Evolutionary conservation across 2,113 vertebrate species (phyloP).

Genomic region (Gymnobelideus leadbeateri): DNA sequence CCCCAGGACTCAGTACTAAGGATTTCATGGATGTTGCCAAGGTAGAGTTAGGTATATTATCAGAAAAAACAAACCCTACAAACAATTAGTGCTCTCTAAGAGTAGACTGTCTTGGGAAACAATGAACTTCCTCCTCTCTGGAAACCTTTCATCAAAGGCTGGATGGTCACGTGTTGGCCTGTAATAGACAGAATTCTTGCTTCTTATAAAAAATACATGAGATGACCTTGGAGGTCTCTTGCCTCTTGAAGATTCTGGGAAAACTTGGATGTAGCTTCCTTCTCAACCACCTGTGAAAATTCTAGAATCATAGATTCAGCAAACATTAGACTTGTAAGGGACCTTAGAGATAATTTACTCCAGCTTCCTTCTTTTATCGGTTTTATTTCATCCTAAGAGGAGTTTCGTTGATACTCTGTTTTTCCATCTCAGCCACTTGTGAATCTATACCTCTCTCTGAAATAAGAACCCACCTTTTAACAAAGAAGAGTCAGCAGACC

Average conservation of each 20-base stretch:
- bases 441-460: neutral
- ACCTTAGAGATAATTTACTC: neutral
- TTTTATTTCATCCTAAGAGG: neutral
- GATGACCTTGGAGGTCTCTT: neutral
- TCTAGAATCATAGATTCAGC: neutral
- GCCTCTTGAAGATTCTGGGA: neutral
- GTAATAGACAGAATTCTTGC: neutral
- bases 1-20: neutral
- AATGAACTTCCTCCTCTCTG: neutral
- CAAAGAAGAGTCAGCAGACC: neutral
- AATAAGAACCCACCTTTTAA: neutral
- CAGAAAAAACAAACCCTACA: neutral
- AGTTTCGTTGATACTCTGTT: neutral
- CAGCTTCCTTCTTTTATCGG: neutral
- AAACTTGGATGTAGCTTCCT: neutral
- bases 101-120: neutral
- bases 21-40: neutral
- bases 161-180: neutral
- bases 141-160: neutral
- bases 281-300: neutral
- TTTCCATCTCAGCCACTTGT: neutral
- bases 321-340: too few relatives aligned
- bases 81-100: neutral
- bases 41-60: neutral
- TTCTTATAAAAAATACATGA: neutral